Conservation (phyloP, 2,888 invertebrate genomes). For the Tricholauxania praeusta region DNA sequence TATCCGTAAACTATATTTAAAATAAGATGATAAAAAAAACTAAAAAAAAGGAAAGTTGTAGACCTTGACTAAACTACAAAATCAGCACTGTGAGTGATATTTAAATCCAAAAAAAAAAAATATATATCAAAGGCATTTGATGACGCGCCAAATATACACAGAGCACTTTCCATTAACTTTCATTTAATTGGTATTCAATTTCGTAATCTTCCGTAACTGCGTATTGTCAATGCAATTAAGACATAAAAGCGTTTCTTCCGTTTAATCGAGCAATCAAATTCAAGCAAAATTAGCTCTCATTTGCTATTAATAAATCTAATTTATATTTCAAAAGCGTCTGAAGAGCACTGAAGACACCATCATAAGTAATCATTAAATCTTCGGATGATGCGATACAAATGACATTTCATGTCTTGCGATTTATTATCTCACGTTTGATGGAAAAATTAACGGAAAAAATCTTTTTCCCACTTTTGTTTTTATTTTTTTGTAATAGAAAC, state of each 20-base stretch:
- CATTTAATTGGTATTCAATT: conserved; percentile 26
- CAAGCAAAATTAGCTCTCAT: not conserved
- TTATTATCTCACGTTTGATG: too few relatives aligned
- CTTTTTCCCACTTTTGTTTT: too few relatives aligned
- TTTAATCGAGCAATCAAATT: conserved; percentile 1
- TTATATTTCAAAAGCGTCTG: conserved; percentile 9
- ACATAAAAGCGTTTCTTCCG: not conserved
- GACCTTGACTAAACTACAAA: too few relatives aligned
- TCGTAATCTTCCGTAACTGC: conserved; percentile 12
- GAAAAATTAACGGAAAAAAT: too few relatives aligned
- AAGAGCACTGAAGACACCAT: not conserved
- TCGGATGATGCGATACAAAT: conserved; percentile 6
- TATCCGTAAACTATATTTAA: too few relatives aligned
- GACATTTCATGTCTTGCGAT: not conserved
- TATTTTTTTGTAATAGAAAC: too few relatives aligned
- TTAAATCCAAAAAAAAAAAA: too few relatives aligned
- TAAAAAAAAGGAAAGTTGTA: too few relatives aligned
- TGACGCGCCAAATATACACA: not conserved
- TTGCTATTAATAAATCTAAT: not conserved
- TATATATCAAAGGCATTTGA: too few relatives aligned
- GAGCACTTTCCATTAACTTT: conserved; percentile 20
- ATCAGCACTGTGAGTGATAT: too few relatives aligned
- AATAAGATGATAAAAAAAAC: too few relatives aligned
- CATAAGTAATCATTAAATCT: not conserved
- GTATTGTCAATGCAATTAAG: too few relatives aligned